Base-by-base conservation (phyloP, 2,113 vertebrate species). In the Astur gentilis region DNA sequence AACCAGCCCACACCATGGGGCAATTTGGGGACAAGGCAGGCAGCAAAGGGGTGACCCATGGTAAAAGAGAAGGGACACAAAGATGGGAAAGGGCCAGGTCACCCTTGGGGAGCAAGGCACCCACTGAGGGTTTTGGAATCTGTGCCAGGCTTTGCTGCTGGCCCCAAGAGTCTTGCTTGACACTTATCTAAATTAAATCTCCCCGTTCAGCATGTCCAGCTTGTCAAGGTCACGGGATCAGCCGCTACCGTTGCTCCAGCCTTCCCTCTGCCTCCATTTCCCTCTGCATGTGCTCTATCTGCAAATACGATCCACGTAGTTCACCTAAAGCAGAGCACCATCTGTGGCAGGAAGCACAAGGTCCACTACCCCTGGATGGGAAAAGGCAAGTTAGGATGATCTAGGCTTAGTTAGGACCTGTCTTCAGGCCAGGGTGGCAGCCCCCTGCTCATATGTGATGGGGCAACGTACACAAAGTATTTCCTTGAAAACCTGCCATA, bases 121-220 rank as follows among this genome's bases (percentile, higher is more conserved):
- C 69, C 58, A 44, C 54, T 69, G 79, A 88, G 45, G 67, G 36
- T 3, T 87, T 91, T 94, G 34, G 47, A 57, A 64, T 20, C 50
- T 52, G 42, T 38, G 75, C 57, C 82, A 93, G 66, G 14, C 17
- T 89, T 89, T 89, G 69, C 80, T 81, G 64, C 73, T 58, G 42
- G 90, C 60, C 91, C 55, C 5, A 38, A 12, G 65, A 92, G 72
- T 34, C 80, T 82, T 4, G 1, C 44, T 60, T 86, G 64, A 96
- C 84, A 87, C 81, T 95, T 95, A 91, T 64, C 93, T 97, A 96
- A 95, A 96, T 93, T 94, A 96, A 96, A 96, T 91, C 93, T 96
- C 69, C 73, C 36, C 15, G 9, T 61, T 75, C 67, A 42, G 44
- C 10, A 1, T 52, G 80, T 64, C 67, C 1, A 3, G 20, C 52